phyloP scores from a whole-genome alignment of 2,888 invertebrate species.

The Harpalus rubripes region DNA sequence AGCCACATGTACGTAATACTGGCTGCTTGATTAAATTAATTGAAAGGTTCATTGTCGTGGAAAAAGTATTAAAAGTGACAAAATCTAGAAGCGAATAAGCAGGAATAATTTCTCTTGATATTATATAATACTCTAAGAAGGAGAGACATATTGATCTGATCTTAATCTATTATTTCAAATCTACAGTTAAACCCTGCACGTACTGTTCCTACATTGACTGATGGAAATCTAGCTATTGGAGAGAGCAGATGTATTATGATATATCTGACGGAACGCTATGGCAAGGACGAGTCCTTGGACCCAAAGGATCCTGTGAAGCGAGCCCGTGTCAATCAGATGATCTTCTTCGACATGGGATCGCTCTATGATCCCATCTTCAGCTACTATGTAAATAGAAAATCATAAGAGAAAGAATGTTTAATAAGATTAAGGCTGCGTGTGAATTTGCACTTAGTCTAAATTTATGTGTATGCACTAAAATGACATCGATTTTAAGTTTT shows the following conservation, averaged over 20 bases:
- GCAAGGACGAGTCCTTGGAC: conserved; percentile 84
- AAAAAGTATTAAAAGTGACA: too few species aligned
- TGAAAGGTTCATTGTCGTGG: too few species aligned
- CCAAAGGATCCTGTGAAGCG: conserved; percentile 86
- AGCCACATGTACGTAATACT: too few species aligned
- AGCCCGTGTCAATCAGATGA: conserved; percentile 85
- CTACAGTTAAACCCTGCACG: conserved; percentile 79
- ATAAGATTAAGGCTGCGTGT: too few species aligned
- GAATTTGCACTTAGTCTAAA: too few species aligned
- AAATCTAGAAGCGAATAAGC: too few species aligned
- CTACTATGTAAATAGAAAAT: conserved; percentile 81
- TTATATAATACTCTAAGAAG: too few species aligned
- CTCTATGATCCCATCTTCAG: conserved; percentile 83
- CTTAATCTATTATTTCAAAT: not conserved
- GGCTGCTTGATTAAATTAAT: too few species aligned
- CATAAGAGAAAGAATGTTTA: not conserved
- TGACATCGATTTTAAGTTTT: too few species aligned
- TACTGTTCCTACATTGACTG: conserved; percentile 80
- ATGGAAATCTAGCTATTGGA: conserved; percentile 80
- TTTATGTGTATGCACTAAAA: too few species aligned
- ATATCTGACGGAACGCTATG: conserved; percentile 87
- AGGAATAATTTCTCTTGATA: too few species aligned
- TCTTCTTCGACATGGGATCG: conserved; percentile 87
- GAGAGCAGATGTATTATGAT: conserved; percentile 84
- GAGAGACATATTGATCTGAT: conserved; percentile 1